Percentiles rank a stretch among this genome's conserved stretches.
These are phyloP conservation scores for Drosophila macrothrix DNA, from an alignment of 2,888 invertebrate species.

Conservation along the genomic window DNA sequence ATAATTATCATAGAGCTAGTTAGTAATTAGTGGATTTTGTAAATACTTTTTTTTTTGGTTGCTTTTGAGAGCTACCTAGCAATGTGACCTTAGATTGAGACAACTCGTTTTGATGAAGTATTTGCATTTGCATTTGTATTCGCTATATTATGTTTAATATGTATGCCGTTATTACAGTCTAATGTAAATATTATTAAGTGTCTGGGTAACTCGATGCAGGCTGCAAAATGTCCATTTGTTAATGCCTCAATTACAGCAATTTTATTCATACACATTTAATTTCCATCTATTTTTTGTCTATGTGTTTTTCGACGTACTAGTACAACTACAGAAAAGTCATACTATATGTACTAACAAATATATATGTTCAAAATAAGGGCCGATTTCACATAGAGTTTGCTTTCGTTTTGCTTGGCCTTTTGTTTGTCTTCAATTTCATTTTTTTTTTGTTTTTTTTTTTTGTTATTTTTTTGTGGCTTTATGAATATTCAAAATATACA, in stretches of 20 bases:
- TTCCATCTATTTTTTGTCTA: slow-evolving; percentile 13
- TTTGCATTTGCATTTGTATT: slow-evolving; percentile 3
- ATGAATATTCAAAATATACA: slow-evolving; percentile 38
- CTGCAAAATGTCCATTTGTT: slow-evolving; percentile 15
- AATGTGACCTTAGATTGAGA: slow-evolving; percentile 12
- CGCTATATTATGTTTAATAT: slow-evolving; percentile 19
- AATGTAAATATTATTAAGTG: slow-evolving; percentile 31
- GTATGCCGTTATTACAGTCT: slow-evolving; percentile 43
- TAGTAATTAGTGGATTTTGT: slow-evolving; percentile 66
- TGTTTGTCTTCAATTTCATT: neutral
- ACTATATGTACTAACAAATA: neutral
- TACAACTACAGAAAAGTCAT: slow-evolving; percentile 36
- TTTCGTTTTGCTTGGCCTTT: slow-evolving; percentile 30
- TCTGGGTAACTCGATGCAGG: slow-evolving; percentile 5
- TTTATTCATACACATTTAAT: slow-evolving; percentile 26
- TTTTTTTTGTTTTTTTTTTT: neutral
- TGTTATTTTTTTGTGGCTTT: slow-evolving; percentile 2
- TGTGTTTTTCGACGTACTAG: slow-evolving; percentile 28
- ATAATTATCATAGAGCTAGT: slow-evolving; percentile 66
- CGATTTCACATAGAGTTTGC: slow-evolving; percentile 1
- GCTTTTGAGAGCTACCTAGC: slow-evolving; percentile 8
- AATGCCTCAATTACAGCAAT: slow-evolving; percentile 12
- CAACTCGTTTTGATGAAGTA: slow-evolving; percentile 29
- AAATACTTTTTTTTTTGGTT: slow-evolving; percentile 29
- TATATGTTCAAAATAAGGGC: slow-evolving; percentile 3